Base-by-base conservation (phyloP, 2,888 invertebrate species). In the Eupithecia insigniata region DNA sequence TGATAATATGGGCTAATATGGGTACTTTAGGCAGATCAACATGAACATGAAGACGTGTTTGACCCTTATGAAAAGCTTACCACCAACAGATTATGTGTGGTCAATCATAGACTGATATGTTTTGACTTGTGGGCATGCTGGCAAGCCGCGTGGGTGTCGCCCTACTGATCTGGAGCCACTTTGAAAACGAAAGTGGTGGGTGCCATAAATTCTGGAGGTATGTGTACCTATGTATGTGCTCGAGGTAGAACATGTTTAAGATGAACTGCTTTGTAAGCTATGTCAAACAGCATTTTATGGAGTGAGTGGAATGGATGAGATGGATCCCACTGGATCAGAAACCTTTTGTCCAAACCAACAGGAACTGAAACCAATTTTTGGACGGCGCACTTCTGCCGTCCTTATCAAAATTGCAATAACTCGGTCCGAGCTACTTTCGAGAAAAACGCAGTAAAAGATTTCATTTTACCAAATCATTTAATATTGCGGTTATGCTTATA, bases 101-200 rank as follows among this genome's bases (percentile, higher is more conserved):
- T 90, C 87, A 88, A 86, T 80, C 79, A 75, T 72, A 81, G 72
- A 80, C 75, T 86, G 82, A 88, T 85, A 78, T 79, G 80, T 84
- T 84, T 78, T 81, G 83, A 84, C 83, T 83, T 76, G 82, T 78
- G 81, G 80, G 79, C 78, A 76, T 73, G 71, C 71, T 71, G 69
- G 46, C 46, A 51, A n/a, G 36, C 60, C 46, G 84, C 83, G 89
- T 87, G 82, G 88, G 88, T 82, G 85, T 81, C 81, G 78, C 78
- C 72, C 78, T 81, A 83, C 76, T 76, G 79, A 75, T 76, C 76
- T 76, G 73, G 67, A 72, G 67, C 69, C 71, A 73, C 73, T 71
- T 75, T 68, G 79, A 85, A 82, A 85, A 74, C 79, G 83, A 85
- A 83, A 85, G 83, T 83, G 77, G 74, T 74, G 60, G 71, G 55